These are phyloP conservation scores for Kryptolebias ocellatus DNA, from an alignment of 2,797 vertebrate genomes.

Conservation along the genomic window DNA sequence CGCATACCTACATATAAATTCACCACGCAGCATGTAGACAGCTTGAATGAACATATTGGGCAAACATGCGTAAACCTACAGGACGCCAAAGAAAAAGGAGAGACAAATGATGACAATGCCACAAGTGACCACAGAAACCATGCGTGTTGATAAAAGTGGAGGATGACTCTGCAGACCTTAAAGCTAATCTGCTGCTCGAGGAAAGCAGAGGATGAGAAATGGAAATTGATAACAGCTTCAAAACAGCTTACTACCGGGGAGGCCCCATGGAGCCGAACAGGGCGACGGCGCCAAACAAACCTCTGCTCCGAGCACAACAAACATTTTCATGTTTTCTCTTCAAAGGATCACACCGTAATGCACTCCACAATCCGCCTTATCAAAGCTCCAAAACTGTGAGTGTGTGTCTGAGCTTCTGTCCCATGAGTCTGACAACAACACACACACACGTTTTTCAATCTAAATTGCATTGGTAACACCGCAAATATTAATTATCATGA, in stretches of 20 bases:
- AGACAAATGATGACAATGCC: constrained; percentile 21
- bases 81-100: constrained; percentile 26
- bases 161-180: constrained; percentile 31
- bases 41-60: constrained; percentile 10
- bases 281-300: constrained; percentile 57
- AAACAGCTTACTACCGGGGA: constrained; percentile 36
- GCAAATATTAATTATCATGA: too few relatives aligned
- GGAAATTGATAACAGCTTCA: constrained; percentile 52
- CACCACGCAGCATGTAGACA: neutral
- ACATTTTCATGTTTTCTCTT: constrained; percentile 64
- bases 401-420: neutral
- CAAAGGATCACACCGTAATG: constrained; percentile 59
- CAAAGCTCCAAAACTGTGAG: constrained; percentile 41
- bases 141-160: constrained; percentile 20
- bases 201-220: constrained; percentile 50
- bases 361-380: constrained; percentile 45
- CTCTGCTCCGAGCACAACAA: constrained; percentile 61
- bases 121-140: constrained; percentile 11
- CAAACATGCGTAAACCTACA: constrained; percentile 2
- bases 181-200: constrained; percentile 46
- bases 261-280: constrained; percentile 40
- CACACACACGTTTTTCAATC: neutral
- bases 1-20: constrained; percentile 1
- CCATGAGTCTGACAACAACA: constrained; percentile 3
- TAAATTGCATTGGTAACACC: neutral